These are phyloP conservation scores for Toxonevra muliebris DNA, from an alignment of 2,888 invertebrate genomes.

Conservation along the genomic window DNA sequence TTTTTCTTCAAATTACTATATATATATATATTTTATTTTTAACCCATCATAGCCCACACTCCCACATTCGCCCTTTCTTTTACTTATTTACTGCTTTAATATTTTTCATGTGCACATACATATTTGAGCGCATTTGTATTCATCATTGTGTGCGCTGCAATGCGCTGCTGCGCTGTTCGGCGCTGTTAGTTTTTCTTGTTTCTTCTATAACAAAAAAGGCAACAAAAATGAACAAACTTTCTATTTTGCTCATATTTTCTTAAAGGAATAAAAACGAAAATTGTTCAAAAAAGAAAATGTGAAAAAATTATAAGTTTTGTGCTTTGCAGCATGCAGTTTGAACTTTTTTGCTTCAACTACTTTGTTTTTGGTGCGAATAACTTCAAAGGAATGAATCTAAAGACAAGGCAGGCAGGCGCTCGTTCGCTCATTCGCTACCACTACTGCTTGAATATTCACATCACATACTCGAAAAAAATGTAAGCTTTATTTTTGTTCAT, in stretches of 20 bases:
- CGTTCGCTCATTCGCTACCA: background rate
- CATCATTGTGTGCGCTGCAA: conserved; percentile 45
- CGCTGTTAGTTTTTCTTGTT: conserved; percentile 3
- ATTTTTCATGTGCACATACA: conserved; percentile 6
- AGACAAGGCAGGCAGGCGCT: too few species aligned
- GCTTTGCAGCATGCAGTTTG: too few species aligned
- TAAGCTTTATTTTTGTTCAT: conserved; percentile 28
- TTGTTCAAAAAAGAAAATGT: background rate
- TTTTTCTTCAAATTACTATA: too few species aligned
- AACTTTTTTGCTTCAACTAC: too few species aligned
- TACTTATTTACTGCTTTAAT: conserved; percentile 5
- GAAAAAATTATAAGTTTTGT: too few species aligned
- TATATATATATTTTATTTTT: background rate
- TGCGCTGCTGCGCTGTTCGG: conserved; percentile 30
- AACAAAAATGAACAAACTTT: background rate
- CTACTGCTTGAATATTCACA: background rate
- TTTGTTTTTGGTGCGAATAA: conserved; percentile 6
- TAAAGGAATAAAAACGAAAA: background rate
- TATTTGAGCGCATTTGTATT: conserved; percentile 45
- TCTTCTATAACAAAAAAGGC: too few species aligned
- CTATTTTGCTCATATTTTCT: conserved; percentile 17
- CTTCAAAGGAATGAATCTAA: background rate
- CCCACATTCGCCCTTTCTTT: background rate
- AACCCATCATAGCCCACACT: background rate
- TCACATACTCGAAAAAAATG: background rate